Conservation (phyloP, 2,888 invertebrate species). For the Lithosia quadra region DNA sequence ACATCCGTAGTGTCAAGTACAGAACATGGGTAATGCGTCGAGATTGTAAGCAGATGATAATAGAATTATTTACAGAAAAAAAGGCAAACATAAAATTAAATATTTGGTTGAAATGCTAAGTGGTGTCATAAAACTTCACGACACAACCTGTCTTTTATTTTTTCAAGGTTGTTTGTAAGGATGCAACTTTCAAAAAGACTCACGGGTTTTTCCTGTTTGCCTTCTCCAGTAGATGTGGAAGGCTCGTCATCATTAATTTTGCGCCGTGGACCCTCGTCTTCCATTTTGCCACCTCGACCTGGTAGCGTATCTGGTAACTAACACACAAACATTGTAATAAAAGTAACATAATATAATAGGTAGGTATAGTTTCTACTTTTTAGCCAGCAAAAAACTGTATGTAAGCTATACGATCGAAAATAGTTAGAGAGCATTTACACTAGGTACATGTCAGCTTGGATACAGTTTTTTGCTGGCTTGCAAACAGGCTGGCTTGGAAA, state of each 20-base stretch:
- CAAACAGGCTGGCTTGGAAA: too few species aligned
- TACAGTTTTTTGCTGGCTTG: too few species aligned
- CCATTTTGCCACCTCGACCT: conserved; percentile 71
- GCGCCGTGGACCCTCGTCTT: conserved; percentile 61
- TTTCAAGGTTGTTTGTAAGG: too few species aligned
- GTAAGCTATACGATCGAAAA: too few species aligned
- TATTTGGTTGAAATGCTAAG: too few species aligned
- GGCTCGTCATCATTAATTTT: conserved; percentile 50
- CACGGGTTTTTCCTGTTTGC: conserved; percentile 59
- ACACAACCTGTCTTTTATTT: too few species aligned
- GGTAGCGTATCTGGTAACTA: conserved; percentile 77
- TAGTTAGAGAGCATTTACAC: too few species aligned
- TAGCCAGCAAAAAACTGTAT: background rate
- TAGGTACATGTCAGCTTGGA: too few species aligned
- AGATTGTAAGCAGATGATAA: background rate
- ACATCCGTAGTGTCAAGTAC: background rate
- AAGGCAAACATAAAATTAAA: background rate
- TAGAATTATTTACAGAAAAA: background rate
- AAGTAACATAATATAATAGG: too few species aligned
- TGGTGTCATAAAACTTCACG: too few species aligned
- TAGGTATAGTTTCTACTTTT: background rate
- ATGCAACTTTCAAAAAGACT: conserved; percentile 22
- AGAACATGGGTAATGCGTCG: too few species aligned
- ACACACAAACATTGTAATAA: background rate
- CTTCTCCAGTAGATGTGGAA: conserved; percentile 51